These are phyloP conservation scores for Trichoplusia ni DNA, from an alignment of 1,140 invertebrate species.

Conservation along the genomic window DNA sequence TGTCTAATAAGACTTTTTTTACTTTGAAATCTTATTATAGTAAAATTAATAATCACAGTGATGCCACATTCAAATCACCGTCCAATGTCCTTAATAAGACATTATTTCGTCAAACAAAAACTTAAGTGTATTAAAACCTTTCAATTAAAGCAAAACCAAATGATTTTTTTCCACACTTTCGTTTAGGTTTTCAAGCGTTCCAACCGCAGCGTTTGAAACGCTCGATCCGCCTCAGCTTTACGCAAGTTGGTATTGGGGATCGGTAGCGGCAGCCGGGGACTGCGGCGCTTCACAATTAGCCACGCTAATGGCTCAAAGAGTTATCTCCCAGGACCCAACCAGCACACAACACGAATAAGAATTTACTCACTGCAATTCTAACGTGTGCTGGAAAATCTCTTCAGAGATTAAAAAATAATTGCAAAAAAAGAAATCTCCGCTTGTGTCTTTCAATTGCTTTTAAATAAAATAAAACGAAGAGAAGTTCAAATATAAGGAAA, in stretches of 20 bases:
- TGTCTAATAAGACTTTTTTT: background rate
- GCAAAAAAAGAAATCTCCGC: background rate
- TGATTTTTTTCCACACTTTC: no score
- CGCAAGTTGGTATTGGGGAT: conserved; percentile 16
- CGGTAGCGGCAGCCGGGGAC: conserved; percentile 10
- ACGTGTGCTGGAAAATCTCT: background rate
- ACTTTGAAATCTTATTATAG: no score
- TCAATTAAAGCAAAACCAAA: no score
- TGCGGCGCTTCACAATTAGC: conserved; percentile 39
- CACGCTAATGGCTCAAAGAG: conserved; percentile 33
- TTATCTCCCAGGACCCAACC: conserved; percentile 11
- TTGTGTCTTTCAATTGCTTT: background rate
- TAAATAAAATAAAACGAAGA: background rate
- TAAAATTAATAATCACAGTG: no score
- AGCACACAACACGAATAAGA: conserved; percentile 21
- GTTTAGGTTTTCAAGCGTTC: no score
- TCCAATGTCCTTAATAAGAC: no score
- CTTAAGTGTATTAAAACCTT: no score
- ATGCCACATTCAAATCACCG: no score
- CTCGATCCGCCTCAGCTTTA: conserved; percentile 13
- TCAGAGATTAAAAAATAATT: conserved; percentile 5
- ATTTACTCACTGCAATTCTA: conserved; percentile 18
- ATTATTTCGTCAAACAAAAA: no score
- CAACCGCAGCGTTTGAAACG: background rate
- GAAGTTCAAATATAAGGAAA: background rate